A percentile compares a stretch with the other conserved stretches of the same genome.
Conservation (phyloP, 2,113 vertebrate species). For the Amphiprion percula region DNA sequence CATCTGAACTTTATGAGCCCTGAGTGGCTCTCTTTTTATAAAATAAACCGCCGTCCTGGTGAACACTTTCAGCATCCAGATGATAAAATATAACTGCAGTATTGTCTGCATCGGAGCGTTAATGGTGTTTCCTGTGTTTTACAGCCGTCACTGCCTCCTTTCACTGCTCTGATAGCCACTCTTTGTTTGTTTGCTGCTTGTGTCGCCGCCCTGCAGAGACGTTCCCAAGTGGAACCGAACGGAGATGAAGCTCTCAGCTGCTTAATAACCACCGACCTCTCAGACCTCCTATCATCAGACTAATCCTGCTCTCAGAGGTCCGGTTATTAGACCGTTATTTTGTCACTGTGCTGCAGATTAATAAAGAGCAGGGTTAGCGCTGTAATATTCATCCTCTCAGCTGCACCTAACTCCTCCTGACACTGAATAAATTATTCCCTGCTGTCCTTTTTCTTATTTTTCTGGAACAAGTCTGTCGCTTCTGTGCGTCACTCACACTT, state of each 20-base stretch:
- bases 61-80: no score
- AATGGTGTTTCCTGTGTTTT: no score
- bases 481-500: background rate
- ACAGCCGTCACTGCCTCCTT: background rate
- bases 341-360: slow-evolving; percentile 26
- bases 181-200: slow-evolving; percentile 50
- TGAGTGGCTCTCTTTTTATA: no score
- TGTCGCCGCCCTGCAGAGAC: slow-evolving; percentile 46
- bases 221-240: slow-evolving; percentile 56
- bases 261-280: slow-evolving; percentile 31
- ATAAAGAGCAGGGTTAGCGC: background rate
- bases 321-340: slow-evolving; percentile 25
- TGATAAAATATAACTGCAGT: no score
- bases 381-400: slow-evolving; percentile 10
- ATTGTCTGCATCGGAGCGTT: background rate
- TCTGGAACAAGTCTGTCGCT: background rate
- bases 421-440: background rate
- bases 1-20: no score
- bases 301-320: slow-evolving; percentile 60
- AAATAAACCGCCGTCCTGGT: no score
- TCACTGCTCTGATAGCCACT: slow-evolving; percentile 28
- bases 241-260: background rate
- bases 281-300: slow-evolving; percentile 37
- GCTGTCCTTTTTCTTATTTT: background rate
- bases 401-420: background rate